A percentile compares a stretch with the other conserved stretches of the same genome.
Evolutionary conservation across 2,797 vertebrate genomes (phyloP).

Genomic region (Poeciliopsis gracilis): DNA sequence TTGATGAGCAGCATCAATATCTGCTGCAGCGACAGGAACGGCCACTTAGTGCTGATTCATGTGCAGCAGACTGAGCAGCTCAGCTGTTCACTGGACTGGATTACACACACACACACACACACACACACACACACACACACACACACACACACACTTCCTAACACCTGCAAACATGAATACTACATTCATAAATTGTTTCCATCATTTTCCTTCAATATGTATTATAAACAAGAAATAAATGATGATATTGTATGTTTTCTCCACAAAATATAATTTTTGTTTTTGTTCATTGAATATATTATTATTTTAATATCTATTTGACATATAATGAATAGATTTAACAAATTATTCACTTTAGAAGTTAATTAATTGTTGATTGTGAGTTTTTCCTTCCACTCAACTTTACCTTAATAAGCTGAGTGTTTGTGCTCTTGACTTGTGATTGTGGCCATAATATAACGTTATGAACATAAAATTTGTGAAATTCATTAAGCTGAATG

Average conservation of each 20-base stretch:
- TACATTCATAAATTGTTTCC: not conserved
- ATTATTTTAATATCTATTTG: not conserved
- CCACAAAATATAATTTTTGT: not conserved
- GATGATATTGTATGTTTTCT: not conserved
- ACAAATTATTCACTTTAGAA: not conserved
- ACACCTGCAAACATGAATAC: not conserved
- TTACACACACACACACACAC: constrained; percentile 27
- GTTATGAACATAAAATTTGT: not conserved
- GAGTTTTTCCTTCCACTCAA: not conserved
- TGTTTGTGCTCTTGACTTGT: not conserved
- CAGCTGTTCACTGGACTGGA: constrained; percentile 55
- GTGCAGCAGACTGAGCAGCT: constrained; percentile 42
- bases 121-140: not conserved
- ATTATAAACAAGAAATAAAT: not conserved
- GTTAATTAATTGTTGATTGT: not conserved
- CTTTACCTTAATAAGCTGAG: not conserved
- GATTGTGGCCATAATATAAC: not conserved
- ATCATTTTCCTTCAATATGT: not conserved
- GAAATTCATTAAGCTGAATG: not conserved
- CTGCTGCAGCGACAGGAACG: constrained; percentile 57
- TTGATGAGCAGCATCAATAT: constrained; percentile 69
- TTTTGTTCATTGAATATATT: not conserved
- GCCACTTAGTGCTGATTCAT: constrained; percentile 68
- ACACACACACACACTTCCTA: not conserved
- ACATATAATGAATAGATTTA: not conserved